These are phyloP conservation scores for Saccopteryx leptura DNA, from an alignment of 2,113 vertebrate genomes.

Conservation along the genomic window DNA sequence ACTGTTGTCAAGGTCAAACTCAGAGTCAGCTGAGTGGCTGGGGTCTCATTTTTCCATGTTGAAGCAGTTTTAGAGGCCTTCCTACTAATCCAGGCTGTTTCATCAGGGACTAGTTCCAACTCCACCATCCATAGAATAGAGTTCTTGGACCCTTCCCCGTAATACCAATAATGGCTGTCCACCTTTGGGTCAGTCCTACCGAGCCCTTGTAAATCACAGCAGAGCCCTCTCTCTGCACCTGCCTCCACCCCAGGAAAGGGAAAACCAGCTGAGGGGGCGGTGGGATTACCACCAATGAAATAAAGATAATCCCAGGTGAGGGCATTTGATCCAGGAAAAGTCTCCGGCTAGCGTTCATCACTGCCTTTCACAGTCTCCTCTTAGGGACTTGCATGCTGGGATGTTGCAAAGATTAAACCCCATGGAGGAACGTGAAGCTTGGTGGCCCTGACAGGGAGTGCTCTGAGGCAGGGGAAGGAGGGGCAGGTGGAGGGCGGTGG, in stretches of 20 bases:
- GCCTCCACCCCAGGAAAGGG: background rate
- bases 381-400: background rate
- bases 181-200: background rate
- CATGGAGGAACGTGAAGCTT: conserved; percentile 10
- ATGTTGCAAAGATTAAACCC: conserved; percentile 61
- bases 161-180: fast-evolving
- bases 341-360: conserved; percentile 27
- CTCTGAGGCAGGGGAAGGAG: background rate
- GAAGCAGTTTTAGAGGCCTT: background rate
- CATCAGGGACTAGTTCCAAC: background rate
- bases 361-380: conserved; percentile 54
- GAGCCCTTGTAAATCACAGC: background rate
- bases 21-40: background rate
- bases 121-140: fast-evolving
- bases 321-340: conserved; percentile 68
- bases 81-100: no score
- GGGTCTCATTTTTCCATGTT: background rate
- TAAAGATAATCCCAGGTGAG: conserved; percentile 66
- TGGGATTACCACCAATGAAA: conserved; percentile 38
- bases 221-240: conserved; percentile 41
- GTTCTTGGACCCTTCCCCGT: background rate
- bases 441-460: background rate
- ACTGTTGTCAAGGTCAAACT: background rate
- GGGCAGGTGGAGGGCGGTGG: background rate
- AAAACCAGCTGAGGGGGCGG: background rate